Percentiles rank a stretch among this genome's conserved stretches.
phyloP scores from a whole-genome alignment of 2,888 invertebrate genomes.

The Conomelus anceps region DNA sequence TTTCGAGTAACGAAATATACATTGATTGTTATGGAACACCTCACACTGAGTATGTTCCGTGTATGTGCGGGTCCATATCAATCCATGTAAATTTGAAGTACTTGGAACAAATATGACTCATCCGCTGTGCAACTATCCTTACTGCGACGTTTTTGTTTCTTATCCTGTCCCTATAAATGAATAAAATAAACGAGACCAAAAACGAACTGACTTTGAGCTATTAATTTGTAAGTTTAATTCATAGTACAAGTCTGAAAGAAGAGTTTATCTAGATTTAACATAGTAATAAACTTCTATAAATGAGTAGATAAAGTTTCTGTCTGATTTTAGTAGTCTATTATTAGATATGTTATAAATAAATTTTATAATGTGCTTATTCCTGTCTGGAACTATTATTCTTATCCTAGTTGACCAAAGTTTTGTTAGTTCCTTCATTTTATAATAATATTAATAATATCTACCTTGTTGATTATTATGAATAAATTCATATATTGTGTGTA shows the following conservation, averaged over 20 bases:
- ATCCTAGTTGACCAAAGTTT: neutral
- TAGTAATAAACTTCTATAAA: neutral
- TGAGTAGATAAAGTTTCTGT: neutral
- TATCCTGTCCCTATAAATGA: neutral
- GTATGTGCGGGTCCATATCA: too few relatives aligned
- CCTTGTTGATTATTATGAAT: neutral
- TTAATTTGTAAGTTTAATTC: neutral
- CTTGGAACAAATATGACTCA: neutral
- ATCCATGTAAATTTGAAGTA: neutral
- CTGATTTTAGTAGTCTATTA: neutral
- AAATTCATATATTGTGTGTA: neutral
- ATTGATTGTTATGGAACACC: neutral
- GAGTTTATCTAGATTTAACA: neutral
- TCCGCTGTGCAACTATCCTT: neutral
- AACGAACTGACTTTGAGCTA: neutral
- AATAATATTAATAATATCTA: too few relatives aligned
- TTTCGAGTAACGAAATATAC: neutral
- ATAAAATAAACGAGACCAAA: neutral
- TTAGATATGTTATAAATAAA: neutral
- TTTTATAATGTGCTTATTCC: neutral
- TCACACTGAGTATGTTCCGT: neutral
- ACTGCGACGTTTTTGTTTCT: neutral
- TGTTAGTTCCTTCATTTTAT: neutral
- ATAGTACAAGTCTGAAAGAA: neutral
- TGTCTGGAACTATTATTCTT: neutral